Evolutionary conservation across 2,797 vertebrate genomes (phyloP).

Genomic region (Leptoclinus maculatus): DNA sequence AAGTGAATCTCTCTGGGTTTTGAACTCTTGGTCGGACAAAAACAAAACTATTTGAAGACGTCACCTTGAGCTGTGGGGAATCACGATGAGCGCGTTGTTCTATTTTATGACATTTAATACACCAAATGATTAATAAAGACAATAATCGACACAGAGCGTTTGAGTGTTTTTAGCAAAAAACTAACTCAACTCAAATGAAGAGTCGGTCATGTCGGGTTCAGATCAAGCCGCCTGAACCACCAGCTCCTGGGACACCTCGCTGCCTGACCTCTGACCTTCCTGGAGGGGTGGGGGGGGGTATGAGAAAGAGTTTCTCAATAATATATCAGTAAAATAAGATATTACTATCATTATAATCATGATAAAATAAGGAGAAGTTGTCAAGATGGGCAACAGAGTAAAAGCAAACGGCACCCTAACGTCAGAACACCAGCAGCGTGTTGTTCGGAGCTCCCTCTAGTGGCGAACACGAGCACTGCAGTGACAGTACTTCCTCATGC

Average conservation of each 20-base stretch:
- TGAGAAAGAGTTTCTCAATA: not conserved
- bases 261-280: conserved; percentile 42
- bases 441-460: conserved; percentile 6
- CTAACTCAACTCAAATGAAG: no score
- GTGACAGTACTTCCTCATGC: fast-evolving
- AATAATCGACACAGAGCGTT: no score
- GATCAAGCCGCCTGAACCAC: not conserved
- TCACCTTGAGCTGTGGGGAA: no score
- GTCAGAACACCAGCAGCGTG: no score
- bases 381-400: not conserved
- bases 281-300: not conserved
- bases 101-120: no score
- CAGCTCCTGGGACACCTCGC: conserved; percentile 5
- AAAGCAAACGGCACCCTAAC: not conserved
- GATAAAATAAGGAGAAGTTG: not conserved
- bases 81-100: no score
- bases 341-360: not conserved
- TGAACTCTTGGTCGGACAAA: no score
- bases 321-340: not conserved
- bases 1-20: no score
- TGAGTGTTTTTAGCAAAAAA: no score
- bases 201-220: no score
- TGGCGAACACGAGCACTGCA: not conserved
- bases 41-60: no score
- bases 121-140: no score